Evolutionary conservation across 1,140 invertebrate species (phyloP).

Genomic region (Conus ventricosus): DNA sequence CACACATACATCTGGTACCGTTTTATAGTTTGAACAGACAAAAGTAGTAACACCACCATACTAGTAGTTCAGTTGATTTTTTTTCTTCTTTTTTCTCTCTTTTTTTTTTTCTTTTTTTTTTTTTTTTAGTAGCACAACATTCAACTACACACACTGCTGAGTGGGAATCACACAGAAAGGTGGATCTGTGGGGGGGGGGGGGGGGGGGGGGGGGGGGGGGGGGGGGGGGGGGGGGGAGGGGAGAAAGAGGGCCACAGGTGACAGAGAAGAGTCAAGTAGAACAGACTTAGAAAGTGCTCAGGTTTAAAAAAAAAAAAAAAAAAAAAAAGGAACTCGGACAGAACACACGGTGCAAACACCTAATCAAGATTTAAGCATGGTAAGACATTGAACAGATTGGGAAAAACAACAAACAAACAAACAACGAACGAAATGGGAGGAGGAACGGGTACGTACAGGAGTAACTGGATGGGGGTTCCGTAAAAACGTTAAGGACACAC

Average conservation of each 20-base stretch:
- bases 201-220: neutral
- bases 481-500: too few species aligned
- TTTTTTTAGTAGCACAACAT: constrained; percentile 7
- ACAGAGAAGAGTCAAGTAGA: neutral
- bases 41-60: constrained; percentile 6
- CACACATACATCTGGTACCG: neutral
- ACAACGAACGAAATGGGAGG: too few species aligned
- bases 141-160: constrained; percentile 8
- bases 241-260: too few species aligned
- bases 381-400: too few species aligned
- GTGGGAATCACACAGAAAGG: neutral
- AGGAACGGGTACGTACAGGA: too few species aligned
- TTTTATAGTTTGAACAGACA: constrained; percentile 3
- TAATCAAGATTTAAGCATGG: too few species aligned
- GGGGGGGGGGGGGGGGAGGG: neutral
- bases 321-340: too few species aligned
- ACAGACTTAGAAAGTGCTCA: too few species aligned
- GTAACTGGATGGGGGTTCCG: too few species aligned
- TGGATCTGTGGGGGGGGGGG: neutral
- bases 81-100: neutral
- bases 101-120: constrained; percentile 10
- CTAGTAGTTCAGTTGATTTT: neutral
- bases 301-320: too few species aligned
- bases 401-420: too few species aligned
- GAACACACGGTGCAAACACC: too few species aligned